phyloP scores from a whole-genome alignment of 1,140 invertebrate species.

The Bombus breviceps region DNA sequence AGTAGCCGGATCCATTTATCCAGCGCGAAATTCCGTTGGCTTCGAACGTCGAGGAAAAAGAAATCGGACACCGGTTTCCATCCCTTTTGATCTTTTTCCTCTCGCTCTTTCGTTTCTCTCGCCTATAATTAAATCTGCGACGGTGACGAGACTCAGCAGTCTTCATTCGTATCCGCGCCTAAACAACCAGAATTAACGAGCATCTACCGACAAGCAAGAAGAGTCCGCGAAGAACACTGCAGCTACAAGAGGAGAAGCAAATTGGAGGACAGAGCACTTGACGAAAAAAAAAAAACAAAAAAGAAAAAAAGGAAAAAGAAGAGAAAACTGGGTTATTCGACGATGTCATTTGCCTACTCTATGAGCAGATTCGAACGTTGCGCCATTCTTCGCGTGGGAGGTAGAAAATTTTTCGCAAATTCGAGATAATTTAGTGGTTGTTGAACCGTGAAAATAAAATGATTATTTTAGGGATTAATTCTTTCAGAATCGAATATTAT shows the following conservation, averaged over 20 bases:
- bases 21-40: not conserved
- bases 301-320: not conserved
- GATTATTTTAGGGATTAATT: not conserved
- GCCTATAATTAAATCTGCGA: slow-evolving; percentile 42
- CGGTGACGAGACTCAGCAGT: slow-evolving; percentile 1
- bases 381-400: not conserved
- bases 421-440: not conserved
- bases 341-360: slow-evolving; percentile 18
- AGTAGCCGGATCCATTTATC: not conserved
- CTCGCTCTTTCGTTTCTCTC: not conserved
- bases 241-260: slow-evolving; percentile 37
- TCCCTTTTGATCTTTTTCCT: not conserved
- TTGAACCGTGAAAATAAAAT: not conserved
- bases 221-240: slow-evolving; percentile 20
- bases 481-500: not conserved
- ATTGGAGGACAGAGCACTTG: slow-evolving; percentile 35
- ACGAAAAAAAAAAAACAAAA: not conserved
- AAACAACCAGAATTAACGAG: slow-evolving; percentile 55
- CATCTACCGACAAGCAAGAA: slow-evolving; percentile 21
- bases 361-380: not conserved
- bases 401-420: not conserved
- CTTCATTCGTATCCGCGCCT: slow-evolving; percentile 17
- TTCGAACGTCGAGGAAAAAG: not conserved
- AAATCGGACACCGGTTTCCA: not conserved
- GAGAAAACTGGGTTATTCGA: slow-evolving; percentile 23